phyloP scores from a whole-genome alignment of 2,888 invertebrate genomes.

The Erpobdella octoculata region DNA sequence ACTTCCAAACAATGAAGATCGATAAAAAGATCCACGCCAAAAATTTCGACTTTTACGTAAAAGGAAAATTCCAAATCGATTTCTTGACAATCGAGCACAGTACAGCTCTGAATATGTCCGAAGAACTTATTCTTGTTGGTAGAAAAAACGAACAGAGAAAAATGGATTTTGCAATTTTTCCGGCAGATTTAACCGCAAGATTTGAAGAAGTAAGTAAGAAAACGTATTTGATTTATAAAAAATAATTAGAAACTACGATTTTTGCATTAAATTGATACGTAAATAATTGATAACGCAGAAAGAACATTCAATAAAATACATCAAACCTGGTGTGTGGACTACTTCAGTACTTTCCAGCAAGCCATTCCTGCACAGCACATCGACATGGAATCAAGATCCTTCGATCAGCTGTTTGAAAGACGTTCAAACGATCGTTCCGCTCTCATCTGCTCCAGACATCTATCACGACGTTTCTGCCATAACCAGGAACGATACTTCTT shows the following conservation, averaged over 20 bases:
- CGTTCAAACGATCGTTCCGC: constrained; percentile 26
- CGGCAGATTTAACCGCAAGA: background rate
- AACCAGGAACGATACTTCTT: background rate
- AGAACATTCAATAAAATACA: constrained; percentile 30
- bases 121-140: constrained; percentile 45
- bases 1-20: constrained; percentile 33
- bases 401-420: constrained; percentile 34
- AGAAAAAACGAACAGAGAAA: constrained; percentile 31
- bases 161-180: constrained; percentile 25
- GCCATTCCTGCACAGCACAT: constrained; percentile 39
- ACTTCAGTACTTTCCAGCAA: constrained; percentile 40
- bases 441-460: background rate
- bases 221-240: too few species aligned
- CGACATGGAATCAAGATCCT: constrained; percentile 31
- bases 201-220: constrained; percentile 26
- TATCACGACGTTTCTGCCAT: background rate
- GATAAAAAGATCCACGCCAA: constrained; percentile 33
- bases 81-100: constrained; percentile 40
- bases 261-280: too few species aligned
- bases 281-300: background rate
- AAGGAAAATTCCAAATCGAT: constrained; percentile 36
- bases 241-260: too few species aligned
- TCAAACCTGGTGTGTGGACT: constrained; percentile 34
- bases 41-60: constrained; percentile 33
- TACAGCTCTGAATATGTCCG: constrained; percentile 37